A percentile compares a stretch with the other conserved stretches of the same genome.
Conservation (phyloP, 2,888 invertebrate genomes). For the Temnothorax ravouxi region DNA sequence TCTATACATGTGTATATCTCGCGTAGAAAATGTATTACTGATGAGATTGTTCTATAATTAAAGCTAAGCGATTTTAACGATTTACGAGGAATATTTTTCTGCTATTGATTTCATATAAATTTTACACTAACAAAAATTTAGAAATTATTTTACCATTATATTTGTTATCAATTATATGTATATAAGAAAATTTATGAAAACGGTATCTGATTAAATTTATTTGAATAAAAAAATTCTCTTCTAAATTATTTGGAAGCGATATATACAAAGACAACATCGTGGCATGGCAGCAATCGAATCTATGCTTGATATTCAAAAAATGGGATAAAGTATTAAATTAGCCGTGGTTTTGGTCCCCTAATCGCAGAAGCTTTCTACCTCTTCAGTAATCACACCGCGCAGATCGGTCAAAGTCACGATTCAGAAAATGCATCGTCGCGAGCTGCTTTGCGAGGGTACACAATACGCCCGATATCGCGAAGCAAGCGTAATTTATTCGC, state of each 20-base stretch:
- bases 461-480: constrained; percentile 15
- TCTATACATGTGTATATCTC: neutral
- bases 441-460: neutral
- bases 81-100: constrained; percentile 6
- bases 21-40: constrained; percentile 19
- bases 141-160: neutral
- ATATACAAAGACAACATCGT: neutral
- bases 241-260: neutral
- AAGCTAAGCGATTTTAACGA: constrained; percentile 13
- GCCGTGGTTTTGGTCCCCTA: neutral
- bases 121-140: neutral
- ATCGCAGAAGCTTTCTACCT: neutral
- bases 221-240: neutral
- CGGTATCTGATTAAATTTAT: neutral
- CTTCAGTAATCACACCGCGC: neutral
- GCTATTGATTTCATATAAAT: constrained; percentile 1
- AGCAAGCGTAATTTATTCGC: constrained; percentile 42
- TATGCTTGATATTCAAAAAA: neutral
- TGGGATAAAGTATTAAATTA: neutral
- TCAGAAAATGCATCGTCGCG: neutral
- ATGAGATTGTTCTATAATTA: constrained; percentile 18
- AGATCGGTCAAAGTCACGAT: constrained; percentile 20
- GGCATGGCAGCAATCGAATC: neutral
- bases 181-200: neutral
- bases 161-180: neutral